phyloP scores from a whole-genome alignment of 2,888 invertebrate species.

The Sisyra terminalis region DNA sequence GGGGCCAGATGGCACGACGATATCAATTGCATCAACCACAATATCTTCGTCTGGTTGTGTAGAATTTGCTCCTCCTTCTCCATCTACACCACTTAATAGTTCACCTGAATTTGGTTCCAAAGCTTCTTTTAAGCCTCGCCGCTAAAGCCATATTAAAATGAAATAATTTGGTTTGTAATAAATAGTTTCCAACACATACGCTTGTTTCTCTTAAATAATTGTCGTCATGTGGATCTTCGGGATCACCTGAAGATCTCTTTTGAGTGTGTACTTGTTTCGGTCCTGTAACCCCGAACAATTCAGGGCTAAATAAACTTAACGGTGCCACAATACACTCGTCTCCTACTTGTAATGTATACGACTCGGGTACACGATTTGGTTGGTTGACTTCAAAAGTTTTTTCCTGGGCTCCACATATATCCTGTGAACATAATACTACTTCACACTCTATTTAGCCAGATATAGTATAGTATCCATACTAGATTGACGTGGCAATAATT shows the following conservation, averaged over 20 bases:
- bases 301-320: conserved; percentile 73
- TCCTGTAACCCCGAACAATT: conserved; percentile 73
- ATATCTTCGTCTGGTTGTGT: conserved; percentile 44
- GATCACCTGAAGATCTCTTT: conserved; percentile 49
- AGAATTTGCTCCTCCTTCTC: conserved; percentile 25
- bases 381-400: conserved; percentile 61
- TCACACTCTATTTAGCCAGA: too few relatives aligned
- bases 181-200: conserved; percentile 23
- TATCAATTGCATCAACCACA: conserved; percentile 47
- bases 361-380: conserved; percentile 46
- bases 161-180: neutral
- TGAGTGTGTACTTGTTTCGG: conserved; percentile 56
- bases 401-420: conserved; percentile 77
- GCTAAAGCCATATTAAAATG: conserved; percentile 20
- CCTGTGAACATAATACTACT: conserved; percentile 23
- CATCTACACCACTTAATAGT: conserved; percentile 28
- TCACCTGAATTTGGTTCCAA: conserved; percentile 31
- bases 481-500: conserved; percentile 83
- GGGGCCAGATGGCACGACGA: conserved; percentile 18
- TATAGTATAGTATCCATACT: conserved; percentile 20
- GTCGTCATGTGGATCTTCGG: conserved; percentile 88
- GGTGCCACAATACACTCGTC: conserved; percentile 90
- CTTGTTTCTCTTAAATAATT: conserved; percentile 82
- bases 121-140: conserved; percentile 41
- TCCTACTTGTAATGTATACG: conserved; percentile 67